Conservation (phyloP, 2,888 invertebrate species). For the Caenorhabditis wallacei region DNA sequence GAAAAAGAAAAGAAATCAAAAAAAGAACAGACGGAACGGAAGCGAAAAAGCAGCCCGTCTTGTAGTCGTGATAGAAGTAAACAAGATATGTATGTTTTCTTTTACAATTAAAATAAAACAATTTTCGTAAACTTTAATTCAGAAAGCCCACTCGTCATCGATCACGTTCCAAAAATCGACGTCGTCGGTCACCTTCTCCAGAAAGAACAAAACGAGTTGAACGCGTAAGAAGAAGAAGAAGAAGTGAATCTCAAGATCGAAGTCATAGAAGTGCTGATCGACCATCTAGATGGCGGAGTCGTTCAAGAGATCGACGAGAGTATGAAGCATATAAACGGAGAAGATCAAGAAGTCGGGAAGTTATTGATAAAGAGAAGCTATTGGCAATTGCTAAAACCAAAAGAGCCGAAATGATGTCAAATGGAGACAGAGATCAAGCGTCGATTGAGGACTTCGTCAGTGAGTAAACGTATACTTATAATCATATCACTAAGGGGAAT, state of each 20-base stretch:
- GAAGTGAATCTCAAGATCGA: constrained; percentile 25
- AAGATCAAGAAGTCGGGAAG: constrained; percentile 52
- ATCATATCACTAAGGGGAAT: no score
- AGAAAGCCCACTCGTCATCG: constrained; percentile 9
- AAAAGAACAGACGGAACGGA: constrained; percentile 19
- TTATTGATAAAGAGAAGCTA: constrained; percentile 77
- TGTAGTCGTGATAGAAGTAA: background rate
- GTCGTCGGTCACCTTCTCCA: background rate
- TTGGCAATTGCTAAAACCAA: constrained; percentile 77
- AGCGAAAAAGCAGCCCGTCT: constrained; percentile 12
- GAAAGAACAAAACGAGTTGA: background rate
- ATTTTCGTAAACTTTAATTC: background rate
- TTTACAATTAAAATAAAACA: background rate
- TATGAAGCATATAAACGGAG: constrained; percentile 21
- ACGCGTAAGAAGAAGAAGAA: no score
- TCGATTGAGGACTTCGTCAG: constrained; percentile 70
- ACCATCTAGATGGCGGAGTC: background rate
- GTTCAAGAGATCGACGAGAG: constrained; percentile 34
- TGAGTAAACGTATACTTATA: constrained; percentile 41
- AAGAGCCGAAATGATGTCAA: constrained; percentile 67
- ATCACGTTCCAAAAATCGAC: constrained; percentile 16
- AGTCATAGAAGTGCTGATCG: constrained; percentile 16
- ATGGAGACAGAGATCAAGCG: constrained; percentile 51
- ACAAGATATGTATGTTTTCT: background rate
- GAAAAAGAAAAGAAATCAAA: constrained; percentile 25